Percentiles rank a stretch among this genome's conserved stretches.
These are phyloP conservation scores for Erethizon dorsatum DNA, from an alignment of 2,797 vertebrate genomes.

Conservation along the genomic window DNA sequence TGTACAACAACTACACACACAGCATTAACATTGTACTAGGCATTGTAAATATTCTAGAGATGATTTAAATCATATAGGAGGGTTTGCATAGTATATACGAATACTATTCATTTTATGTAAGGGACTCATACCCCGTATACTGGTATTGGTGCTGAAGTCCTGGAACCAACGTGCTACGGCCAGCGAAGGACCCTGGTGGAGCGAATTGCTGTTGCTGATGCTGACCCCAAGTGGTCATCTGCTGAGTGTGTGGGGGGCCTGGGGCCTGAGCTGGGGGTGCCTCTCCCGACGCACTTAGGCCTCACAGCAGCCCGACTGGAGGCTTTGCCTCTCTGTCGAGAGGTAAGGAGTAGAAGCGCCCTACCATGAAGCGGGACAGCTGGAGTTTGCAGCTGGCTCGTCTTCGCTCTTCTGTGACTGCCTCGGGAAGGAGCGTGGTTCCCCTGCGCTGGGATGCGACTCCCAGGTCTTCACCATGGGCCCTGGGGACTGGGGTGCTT, in stretches of 20 bases:
- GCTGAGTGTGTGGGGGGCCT: neutral
- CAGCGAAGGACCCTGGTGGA: neutral
- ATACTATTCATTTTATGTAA: neutral
- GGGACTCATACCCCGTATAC: too few species aligned
- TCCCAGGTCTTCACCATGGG: neutral
- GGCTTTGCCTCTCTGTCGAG: neutral
- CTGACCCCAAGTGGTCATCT: neutral
- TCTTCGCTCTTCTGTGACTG: neutral
- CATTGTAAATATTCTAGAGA: neutral
- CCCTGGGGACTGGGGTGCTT: neutral
- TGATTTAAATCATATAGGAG: neutral
- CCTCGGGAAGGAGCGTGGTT: neutral
- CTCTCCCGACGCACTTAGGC: neutral
- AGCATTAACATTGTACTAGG: neutral
- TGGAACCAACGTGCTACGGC: neutral
- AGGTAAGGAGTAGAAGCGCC: neutral
- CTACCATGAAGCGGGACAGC: neutral
- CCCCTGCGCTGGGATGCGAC: neutral
- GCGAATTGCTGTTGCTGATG: accelerated
- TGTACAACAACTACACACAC: neutral
- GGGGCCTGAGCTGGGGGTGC: neutral
- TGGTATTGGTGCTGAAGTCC: too few species aligned
- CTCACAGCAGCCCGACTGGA: neutral
- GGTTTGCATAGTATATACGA: neutral
- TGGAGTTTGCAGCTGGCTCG: neutral